phyloP scores from a whole-genome alignment of 2,797 vertebrate genomes.

The Sciurus carolinensis region DNA sequence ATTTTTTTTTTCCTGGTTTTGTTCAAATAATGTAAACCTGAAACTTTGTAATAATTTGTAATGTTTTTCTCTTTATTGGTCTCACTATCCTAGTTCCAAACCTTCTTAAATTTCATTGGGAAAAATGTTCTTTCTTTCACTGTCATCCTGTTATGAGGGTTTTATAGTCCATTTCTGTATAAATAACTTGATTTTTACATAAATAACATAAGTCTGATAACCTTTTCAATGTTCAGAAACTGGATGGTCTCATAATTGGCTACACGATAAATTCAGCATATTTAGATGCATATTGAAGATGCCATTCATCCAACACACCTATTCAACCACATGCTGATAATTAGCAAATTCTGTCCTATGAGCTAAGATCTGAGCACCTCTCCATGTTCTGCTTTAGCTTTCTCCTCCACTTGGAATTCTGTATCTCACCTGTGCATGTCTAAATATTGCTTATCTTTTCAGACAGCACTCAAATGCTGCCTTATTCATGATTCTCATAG shows the following conservation, averaged over 20 bases:
- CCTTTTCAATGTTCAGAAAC: not conserved
- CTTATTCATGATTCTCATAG: conserved; percentile 11
- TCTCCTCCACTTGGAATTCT: not conserved
- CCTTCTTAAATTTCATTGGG: not conserved
- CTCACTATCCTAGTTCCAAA: not conserved
- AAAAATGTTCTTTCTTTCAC: not conserved
- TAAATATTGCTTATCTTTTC: conserved; percentile 25
- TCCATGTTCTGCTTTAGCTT: not conserved
- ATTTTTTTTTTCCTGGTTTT: not conserved
- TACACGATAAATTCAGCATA: not conserved
- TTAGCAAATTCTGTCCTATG: not conserved
- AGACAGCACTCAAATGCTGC: not conserved
- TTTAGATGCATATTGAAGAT: not conserved
- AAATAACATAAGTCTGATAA: not conserved
- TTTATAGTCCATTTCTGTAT: not conserved
- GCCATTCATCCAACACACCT: not conserved
- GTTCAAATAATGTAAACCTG: not conserved
- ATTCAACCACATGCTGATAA: not conserved
- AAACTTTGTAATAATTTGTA: not conserved
- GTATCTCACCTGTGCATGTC: not conserved
- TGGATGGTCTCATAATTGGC: not conserved
- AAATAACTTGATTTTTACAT: not conserved
- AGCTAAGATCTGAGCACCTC: not conserved
- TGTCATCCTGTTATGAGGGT: not conserved
- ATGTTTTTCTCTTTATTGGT: not conserved